Percentiles rank a stretch among this genome's conserved stretches.
phyloP scores from a whole-genome alignment of 2,888 invertebrate species.

The Athripsodes cinereus region DNA sequence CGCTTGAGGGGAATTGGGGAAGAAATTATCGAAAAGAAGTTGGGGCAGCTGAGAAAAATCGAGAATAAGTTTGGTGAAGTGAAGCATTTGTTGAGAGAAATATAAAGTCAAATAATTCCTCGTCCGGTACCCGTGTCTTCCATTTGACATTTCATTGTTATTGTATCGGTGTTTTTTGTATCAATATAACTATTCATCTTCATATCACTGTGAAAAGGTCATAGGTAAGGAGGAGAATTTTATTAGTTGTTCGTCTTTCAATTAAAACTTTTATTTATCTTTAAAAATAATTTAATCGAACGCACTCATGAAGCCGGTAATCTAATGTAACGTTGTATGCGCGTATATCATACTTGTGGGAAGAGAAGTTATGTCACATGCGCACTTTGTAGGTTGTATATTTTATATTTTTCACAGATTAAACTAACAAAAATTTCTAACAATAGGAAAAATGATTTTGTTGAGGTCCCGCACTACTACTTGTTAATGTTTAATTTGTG shows the following conservation, averaged over 20 bases:
- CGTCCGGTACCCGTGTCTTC: constrained; percentile 35
- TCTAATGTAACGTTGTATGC: constrained; percentile 12
- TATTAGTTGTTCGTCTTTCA: too few species aligned
- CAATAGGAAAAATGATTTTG: too few species aligned
- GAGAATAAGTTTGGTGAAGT: constrained; percentile 46
- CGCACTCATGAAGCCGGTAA: constrained; percentile 2
- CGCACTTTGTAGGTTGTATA: constrained; percentile 8
- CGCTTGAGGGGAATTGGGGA: constrained; percentile 15
- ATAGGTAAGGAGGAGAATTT: too few species aligned
- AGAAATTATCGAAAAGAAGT: constrained; percentile 26
- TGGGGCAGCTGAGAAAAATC: constrained; percentile 44
- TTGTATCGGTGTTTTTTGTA: constrained; percentile 34
- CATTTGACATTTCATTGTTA: constrained; percentile 50
- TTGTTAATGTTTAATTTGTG: too few species aligned
- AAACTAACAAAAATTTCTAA: too few species aligned
- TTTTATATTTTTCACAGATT: too few species aligned
- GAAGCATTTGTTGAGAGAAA: constrained; percentile 50
- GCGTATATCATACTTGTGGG: constrained; percentile 5
- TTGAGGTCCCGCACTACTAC: too few species aligned
- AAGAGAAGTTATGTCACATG: constrained; percentile 10
- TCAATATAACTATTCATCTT: too few species aligned
- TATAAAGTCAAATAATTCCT: constrained; percentile 51
- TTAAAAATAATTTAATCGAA: background rate
- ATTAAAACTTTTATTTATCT: too few species aligned
- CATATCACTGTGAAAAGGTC: too few species aligned